Evolutionary conservation across 92 coral and sea anemone genomes (phyloP).

Genomic region (Scolanthus callimorphus): DNA sequence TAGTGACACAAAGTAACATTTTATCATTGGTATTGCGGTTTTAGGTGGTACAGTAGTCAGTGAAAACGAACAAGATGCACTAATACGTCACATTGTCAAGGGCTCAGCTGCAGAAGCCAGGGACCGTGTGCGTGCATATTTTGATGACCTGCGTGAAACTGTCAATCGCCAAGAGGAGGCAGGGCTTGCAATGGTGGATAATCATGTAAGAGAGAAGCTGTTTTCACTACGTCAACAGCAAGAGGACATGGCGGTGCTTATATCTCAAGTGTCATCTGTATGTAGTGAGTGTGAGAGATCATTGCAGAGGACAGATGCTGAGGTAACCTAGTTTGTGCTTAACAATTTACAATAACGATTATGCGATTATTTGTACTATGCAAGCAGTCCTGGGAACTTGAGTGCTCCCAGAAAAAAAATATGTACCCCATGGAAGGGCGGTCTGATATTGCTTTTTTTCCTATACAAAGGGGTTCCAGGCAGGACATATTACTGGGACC

Average conservation of each 20-base stretch:
- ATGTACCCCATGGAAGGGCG: no score
- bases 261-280: slow-evolving; percentile 87
- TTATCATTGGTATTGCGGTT: no score
- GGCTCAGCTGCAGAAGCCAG: slow-evolving; percentile 95
- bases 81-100: slow-evolving; percentile 43
- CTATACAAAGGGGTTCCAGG: no score
- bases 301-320: slow-evolving; percentile 87
- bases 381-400: no score
- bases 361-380: no score
- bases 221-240: slow-evolving; percentile 94
- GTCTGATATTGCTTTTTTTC: no score
- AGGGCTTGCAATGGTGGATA: slow-evolving; percentile 93
- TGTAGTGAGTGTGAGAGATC: slow-evolving; percentile 93
- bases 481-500: no score
- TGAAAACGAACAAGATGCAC: slow-evolving; percentile 70
- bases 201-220: slow-evolving; percentile 88
- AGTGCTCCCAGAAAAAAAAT: no score
- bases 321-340: slow-evolving; percentile 39
- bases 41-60: slow-evolving; percentile 69
- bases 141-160: slow-evolving; percentile 97
- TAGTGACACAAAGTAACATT: no score
- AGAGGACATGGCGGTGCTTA: slow-evolving; percentile 97
- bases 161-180: slow-evolving; percentile 98
- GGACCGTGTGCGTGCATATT: slow-evolving; percentile 80
- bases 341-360: background rate